These are phyloP conservation scores for Xanthia icteritia DNA, from an alignment of 2,888 invertebrate genomes.

Conservation along the genomic window DNA sequence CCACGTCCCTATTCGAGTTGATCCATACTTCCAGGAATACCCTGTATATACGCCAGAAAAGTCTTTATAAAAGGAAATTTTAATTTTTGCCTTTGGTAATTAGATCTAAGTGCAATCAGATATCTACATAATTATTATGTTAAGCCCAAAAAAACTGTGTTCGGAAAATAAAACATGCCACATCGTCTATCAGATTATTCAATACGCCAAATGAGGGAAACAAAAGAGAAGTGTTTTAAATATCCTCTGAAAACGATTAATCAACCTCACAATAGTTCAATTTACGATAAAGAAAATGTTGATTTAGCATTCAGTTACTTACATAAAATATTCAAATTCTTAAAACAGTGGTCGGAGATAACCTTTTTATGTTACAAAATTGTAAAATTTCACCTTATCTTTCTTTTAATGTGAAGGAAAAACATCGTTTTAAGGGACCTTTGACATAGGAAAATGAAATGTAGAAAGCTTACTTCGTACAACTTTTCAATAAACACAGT, in stretches of 20 bases:
- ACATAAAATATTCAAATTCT: slow-evolving; percentile 74
- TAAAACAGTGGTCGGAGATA: slow-evolving; percentile 71
- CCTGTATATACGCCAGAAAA: too few relatives aligned
- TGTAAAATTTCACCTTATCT: slow-evolving; percentile 69
- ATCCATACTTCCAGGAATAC: too few relatives aligned
- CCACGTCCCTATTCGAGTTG: too few relatives aligned
- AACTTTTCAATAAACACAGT: neutral
- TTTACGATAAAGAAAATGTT: slow-evolving; percentile 63
- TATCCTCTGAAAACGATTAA: slow-evolving; percentile 25
- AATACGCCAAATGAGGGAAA: slow-evolving; percentile 4
- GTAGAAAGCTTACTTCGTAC: slow-evolving; percentile 14
- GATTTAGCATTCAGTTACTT: slow-evolving; percentile 67
- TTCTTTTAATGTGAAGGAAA: slow-evolving; percentile 66
- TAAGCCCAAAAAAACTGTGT: neutral
- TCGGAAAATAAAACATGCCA: neutral
- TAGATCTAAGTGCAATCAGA: neutral
- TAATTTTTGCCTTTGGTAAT: neutral
- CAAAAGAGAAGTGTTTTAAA: neutral
- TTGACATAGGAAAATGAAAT: neutral
- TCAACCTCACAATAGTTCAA: slow-evolving; percentile 41
- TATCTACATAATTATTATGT: neutral
- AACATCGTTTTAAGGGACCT: slow-evolving; percentile 63
- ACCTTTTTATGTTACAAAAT: slow-evolving; percentile 69
- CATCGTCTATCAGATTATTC: neutral
- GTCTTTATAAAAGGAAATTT: neutral